Percentiles rank a stretch among this genome's conserved stretches.
Conservation (phyloP, 1,140 invertebrate species). For the Propsilocerus akamusi region DNA sequence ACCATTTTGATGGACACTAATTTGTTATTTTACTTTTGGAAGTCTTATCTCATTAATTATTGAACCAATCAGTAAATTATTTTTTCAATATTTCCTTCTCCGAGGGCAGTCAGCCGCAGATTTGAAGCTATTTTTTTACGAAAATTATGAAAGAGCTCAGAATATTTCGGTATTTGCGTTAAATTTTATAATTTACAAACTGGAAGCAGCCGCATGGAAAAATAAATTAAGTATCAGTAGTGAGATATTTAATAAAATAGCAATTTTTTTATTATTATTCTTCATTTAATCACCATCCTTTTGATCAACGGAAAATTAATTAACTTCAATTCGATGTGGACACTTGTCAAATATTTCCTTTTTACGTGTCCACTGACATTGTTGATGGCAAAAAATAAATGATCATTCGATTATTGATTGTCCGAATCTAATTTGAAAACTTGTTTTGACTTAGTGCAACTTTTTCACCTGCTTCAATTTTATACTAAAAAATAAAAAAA, state of each 20-base stretch:
- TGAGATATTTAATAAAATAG: too few species aligned
- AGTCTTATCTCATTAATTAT: background rate
- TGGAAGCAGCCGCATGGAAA: background rate
- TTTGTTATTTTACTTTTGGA: background rate
- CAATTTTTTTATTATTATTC: background rate
- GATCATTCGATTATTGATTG: background rate
- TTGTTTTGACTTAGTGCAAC: background rate
- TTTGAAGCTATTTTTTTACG: too few species aligned
- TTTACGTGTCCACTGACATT: background rate
- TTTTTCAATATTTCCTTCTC: too few species aligned
- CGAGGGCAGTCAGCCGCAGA: too few species aligned
- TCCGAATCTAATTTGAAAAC: background rate
- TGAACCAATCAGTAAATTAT: too few species aligned
- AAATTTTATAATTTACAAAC: background rate
- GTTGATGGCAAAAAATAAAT: too few species aligned
- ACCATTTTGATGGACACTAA: constrained; percentile 1
- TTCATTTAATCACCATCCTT: background rate
- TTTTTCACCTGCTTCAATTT: background rate
- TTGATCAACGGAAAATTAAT: constrained; percentile 3
- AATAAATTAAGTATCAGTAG: too few species aligned
- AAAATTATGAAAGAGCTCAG: too few species aligned
- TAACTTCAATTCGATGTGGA: constrained; percentile 1
- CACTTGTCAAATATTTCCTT: background rate
- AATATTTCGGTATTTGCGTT: too few species aligned
- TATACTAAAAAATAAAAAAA: background rate